Evolutionary conservation across 2,797 vertebrate species (phyloP).

Genomic region (Pyrocephalus nanus): DNA sequence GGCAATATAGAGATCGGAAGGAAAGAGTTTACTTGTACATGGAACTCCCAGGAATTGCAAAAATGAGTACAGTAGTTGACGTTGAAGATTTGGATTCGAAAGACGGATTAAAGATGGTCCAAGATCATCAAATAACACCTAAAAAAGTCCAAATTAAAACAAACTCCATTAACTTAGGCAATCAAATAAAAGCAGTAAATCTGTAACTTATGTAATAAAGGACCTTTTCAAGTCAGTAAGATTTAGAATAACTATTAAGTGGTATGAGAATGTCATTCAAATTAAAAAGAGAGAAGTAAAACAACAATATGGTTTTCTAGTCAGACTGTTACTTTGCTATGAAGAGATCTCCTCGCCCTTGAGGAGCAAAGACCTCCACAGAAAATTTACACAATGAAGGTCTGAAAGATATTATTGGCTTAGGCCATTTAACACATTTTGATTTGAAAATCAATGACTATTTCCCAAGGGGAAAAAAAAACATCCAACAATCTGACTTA

Average conservation of each 20-base stretch:
- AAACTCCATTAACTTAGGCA: background rate
- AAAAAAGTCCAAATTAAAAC: background rate
- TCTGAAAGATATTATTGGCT: background rate
- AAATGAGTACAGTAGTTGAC: slow-evolving; percentile 82
- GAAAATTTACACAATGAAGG: background rate
- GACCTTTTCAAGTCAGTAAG: background rate
- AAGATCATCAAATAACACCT: slow-evolving; percentile 96
- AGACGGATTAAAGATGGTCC: slow-evolving; percentile 88
- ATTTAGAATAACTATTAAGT: background rate
- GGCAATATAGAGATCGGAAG: slow-evolving; percentile 77
- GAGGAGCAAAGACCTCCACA: background rate
- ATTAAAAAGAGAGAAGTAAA: background rate
- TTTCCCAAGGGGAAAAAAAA: background rate
- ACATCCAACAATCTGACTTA: background rate
- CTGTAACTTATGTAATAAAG: background rate
- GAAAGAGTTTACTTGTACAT: slow-evolving; percentile 64
- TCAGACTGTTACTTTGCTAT: background rate
- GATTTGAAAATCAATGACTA: background rate
- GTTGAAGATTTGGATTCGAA: slow-evolving; percentile 77
- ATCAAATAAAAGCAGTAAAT: background rate
- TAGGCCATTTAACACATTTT: background rate
- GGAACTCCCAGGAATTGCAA: slow-evolving; percentile 91
- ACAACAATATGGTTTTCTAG: background rate
- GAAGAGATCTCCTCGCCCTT: background rate
- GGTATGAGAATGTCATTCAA: background rate